Base-by-base conservation (phyloP, 2,888 invertebrate species). In the Eucriotettix oculatus region DNA sequence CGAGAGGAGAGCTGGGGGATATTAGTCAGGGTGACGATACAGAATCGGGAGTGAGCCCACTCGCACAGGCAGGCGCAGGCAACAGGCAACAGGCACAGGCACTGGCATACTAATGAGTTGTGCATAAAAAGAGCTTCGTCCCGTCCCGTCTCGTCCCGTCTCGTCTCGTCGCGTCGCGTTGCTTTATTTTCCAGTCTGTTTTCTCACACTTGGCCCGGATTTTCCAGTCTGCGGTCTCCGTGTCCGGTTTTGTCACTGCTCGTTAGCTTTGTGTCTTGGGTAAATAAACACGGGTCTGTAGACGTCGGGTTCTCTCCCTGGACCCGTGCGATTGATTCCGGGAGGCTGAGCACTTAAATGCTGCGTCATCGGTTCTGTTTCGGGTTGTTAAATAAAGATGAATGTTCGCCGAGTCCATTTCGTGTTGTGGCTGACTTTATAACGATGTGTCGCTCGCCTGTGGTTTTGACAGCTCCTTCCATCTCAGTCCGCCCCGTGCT, bases 1-100 rank as follows among this genome's bases (percentile, higher is more conserved):
- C 12, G 48, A n/a, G 48, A 48, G n/a, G 29, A 29, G 7, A 29
- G 29, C 29, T 40, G 40, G 42, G 55, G 41, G 41, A 41, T 55
- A 55, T 55, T 55, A 55, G 14, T 29, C 55, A 55, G 29, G 55
- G 55, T 55, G 55, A 55, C 55, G 55, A 41, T 29, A 55, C 55
- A 55, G 55, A 55, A 55, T 55, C 41, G 16, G 42, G 41, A 55
- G 40, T 14, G 41, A 14, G 11, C 40, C 16, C 29, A 41, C 55
- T 41, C n/a, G 52, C 52, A 10, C 52, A 16, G 52, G 52, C 52
- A 16, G 52, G 52, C n/a, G 10, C 52, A 29, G 29, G 29, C 29
- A n/a, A 29, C 29, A 29, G 29, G 29, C 29, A n/a, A 29, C 29
- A 29, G 29, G 29, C 29, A 29, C 29, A 29, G 29, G 29, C 29